These are phyloP conservation scores for Brachypodius melanocephalos DNA, from an alignment of 2,113 vertebrate species.

Conservation along the genomic window DNA sequence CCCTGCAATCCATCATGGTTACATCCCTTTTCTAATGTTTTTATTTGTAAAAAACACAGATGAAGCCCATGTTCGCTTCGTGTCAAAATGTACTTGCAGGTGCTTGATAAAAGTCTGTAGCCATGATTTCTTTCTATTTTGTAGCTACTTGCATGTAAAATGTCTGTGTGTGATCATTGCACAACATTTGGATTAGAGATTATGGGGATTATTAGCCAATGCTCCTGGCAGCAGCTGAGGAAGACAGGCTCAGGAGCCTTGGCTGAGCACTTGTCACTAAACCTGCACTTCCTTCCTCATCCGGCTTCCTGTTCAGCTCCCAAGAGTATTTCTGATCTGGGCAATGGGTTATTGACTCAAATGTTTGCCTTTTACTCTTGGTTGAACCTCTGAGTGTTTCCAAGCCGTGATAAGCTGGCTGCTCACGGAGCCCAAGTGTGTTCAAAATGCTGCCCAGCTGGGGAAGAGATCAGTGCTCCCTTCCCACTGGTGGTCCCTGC, in stretches of 20 bases:
- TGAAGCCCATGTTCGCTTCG: background rate
- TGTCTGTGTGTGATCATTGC: background rate
- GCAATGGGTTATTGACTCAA: background rate
- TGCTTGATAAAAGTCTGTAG: background rate
- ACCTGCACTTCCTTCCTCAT: background rate
- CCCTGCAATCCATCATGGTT: background rate
- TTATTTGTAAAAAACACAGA: background rate
- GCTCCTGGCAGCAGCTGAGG: background rate
- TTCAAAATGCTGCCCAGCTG: background rate
- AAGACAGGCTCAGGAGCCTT: background rate
- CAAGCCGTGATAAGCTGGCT: background rate
- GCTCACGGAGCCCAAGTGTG: background rate
- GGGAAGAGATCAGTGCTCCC: background rate
- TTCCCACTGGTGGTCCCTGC: background rate
- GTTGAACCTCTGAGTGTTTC: background rate
- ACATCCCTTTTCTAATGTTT: background rate
- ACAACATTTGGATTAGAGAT: background rate
- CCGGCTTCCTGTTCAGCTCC: background rate
- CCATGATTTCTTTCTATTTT: background rate
- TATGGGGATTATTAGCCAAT: background rate
- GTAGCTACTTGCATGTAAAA: background rate
- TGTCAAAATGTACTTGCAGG: background rate
- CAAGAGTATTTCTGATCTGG: background rate
- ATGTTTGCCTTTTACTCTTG: background rate
- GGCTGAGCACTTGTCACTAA: background rate